These are phyloP conservation scores for Dynastes hyllus DNA, from an alignment of 2,888 invertebrate genomes.

Conservation along the genomic window DNA sequence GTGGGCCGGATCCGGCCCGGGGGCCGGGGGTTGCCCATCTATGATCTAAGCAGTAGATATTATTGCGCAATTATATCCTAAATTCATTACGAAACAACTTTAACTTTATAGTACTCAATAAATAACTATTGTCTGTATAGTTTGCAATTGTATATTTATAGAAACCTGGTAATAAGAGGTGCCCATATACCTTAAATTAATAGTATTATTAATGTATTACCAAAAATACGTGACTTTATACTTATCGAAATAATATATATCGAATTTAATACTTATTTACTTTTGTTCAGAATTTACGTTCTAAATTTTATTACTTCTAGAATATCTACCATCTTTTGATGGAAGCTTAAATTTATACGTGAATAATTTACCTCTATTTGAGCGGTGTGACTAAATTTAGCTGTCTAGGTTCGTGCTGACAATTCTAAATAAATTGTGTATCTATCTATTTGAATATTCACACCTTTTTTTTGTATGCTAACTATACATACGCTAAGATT, in stretches of 20 bases:
- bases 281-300: background rate
- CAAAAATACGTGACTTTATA: slow-evolving; percentile 17
- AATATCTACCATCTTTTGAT: background rate
- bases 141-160: too few relatives aligned
- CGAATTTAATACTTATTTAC: slow-evolving; percentile 9
- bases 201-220: too few relatives aligned
- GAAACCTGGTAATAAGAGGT: too few relatives aligned
- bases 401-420: background rate
- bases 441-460: background rate
- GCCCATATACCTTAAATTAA: too few relatives aligned
- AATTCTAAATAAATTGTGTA: background rate
- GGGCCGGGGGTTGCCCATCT: too few relatives aligned
- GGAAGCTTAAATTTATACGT: background rate
- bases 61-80: too few relatives aligned
- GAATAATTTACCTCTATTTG: background rate
- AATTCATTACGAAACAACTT: too few relatives aligned
- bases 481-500: background rate
- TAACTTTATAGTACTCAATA: too few relatives aligned
- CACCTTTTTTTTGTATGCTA: background rate
- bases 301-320: slow-evolving; percentile 11
- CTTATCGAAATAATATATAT: background rate
- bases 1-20: too few relatives aligned
- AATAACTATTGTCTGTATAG: too few relatives aligned
- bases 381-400: background rate
- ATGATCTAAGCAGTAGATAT: too few relatives aligned